These are phyloP conservation scores for Drosophila orosa DNA, from an alignment of 1,140 invertebrate genomes.

Conservation along the genomic window DNA sequence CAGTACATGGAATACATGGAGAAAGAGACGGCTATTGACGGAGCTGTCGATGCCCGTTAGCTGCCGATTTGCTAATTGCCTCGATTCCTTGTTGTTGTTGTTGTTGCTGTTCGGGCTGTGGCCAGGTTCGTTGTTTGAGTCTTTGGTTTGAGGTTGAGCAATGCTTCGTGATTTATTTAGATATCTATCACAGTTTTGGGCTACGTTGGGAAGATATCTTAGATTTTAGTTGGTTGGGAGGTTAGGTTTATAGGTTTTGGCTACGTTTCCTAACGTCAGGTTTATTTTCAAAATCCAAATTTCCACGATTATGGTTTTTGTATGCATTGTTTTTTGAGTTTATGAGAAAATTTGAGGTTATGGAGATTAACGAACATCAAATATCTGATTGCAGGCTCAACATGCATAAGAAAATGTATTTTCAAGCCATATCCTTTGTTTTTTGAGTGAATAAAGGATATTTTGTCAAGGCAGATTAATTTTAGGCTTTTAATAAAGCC, in stretches of 20 bases:
- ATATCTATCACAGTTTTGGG: background rate
- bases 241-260: background rate
- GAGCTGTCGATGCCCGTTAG: slow-evolving; percentile 49
- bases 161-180: slow-evolving; percentile 6
- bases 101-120: slow-evolving; percentile 25
- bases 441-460: background rate
- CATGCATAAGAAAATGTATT: background rate
- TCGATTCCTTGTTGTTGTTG: slow-evolving; percentile 9
- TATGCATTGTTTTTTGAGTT: background rate
- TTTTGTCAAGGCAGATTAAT: too few species aligned
- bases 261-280: fast-evolving
- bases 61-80: slow-evolving; percentile 64
- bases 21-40: slow-evolving; percentile 43
- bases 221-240: background rate
- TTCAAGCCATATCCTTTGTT: background rate
- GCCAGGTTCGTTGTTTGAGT: slow-evolving; percentile 73
- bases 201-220: background rate
- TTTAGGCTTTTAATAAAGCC: too few species aligned
- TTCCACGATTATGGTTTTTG: too few species aligned
- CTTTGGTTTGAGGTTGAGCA: slow-evolving; percentile 71
- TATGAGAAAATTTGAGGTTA: background rate
- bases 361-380: background rate
- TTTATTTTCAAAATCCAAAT: background rate
- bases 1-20: slow-evolving; percentile 28
- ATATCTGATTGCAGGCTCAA: background rate